Conservation (phyloP, 2,113 vertebrate species). For the Lonchura striata region DNA sequence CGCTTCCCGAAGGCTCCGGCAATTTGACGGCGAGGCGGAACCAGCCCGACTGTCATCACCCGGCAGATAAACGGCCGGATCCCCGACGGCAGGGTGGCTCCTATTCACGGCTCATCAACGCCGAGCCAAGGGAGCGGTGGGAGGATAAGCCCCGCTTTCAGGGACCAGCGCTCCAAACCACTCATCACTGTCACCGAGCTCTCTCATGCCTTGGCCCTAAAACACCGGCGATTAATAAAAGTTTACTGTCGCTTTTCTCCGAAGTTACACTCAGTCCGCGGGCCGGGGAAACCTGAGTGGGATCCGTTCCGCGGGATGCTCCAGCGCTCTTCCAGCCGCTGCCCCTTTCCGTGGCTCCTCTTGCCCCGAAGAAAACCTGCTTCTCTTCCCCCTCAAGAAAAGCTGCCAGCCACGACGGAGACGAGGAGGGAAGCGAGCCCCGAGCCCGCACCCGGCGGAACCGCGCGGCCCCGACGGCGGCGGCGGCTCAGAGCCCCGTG, state of each 20-base stretch:
- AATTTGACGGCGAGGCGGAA: conserved; percentile 71
- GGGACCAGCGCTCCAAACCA: conserved; percentile 58
- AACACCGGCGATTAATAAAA: conserved; percentile 50
- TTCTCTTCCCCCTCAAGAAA: background rate
- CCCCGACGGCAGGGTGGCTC: conserved; percentile 68
- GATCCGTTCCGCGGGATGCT: background rate
- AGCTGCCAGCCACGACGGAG: background rate
- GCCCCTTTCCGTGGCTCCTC: background rate
- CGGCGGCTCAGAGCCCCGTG: background rate
- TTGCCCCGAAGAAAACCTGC: background rate
- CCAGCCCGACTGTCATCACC: conserved; percentile 68
- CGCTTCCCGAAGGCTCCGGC: conserved; percentile 66
- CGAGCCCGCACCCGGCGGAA: background rate
- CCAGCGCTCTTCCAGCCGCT: background rate
- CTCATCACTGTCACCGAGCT: conserved; percentile 59
- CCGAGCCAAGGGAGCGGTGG: conserved; percentile 29
- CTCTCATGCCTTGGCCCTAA: conserved; percentile 26
- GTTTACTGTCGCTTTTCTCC: conserved; percentile 14
- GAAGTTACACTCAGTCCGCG: background rate
- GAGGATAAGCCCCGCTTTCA: conserved; percentile 66
- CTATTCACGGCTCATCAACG: conserved; percentile 64
- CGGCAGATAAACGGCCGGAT: conserved; percentile 72
- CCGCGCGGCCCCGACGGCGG: background rate
- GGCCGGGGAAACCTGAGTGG: background rate
- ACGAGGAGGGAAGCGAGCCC: background rate